Percentiles rank a stretch among this genome's conserved stretches.
Evolutionary conservation across 2,888 invertebrate genomes (phyloP).

Genomic region (Phyllotreta striolata): DNA sequence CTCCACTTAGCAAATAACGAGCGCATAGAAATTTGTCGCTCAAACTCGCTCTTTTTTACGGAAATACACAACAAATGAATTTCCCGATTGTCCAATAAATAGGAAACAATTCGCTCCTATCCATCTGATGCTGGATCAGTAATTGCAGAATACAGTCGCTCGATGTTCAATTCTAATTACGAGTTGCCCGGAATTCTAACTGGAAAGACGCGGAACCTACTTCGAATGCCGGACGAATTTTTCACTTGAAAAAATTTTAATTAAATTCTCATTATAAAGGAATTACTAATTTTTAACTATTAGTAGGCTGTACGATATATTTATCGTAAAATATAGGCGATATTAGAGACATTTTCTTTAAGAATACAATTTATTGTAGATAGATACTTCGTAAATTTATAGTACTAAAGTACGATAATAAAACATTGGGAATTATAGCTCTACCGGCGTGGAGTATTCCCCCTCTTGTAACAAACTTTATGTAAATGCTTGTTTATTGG

Average conservation of each 20-base stretch:
- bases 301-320: too few species aligned
- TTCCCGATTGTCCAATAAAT: constrained; percentile 29
- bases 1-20: too few species aligned
- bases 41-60: constrained; percentile 1
- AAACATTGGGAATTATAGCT: not conserved
- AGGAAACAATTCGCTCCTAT: constrained; percentile 33
- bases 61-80: constrained; percentile 18
- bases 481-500: constrained; percentile 21
- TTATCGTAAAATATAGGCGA: too few species aligned
- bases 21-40: constrained; percentile 1
- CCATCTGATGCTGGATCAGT: constrained; percentile 28
- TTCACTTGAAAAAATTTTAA: too few species aligned
- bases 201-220: not conserved
- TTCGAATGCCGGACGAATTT: not conserved
- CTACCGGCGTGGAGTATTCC: not conserved
- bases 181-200: constrained; percentile 6
- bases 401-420: too few species aligned
- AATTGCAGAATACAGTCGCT: constrained; percentile 26
- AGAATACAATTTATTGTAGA: too few species aligned
- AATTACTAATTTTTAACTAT: too few species aligned
- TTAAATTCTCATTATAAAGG: too few species aligned
- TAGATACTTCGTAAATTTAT: too few species aligned
- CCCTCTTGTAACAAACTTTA: constrained; percentile 10
- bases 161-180: constrained; percentile 29
- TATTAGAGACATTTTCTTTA: too few species aligned